Evolutionary conservation across 37 sponge, comb jelly and placozoan species (phyloP).

Genomic region (Theonella swinhoei): DNA sequence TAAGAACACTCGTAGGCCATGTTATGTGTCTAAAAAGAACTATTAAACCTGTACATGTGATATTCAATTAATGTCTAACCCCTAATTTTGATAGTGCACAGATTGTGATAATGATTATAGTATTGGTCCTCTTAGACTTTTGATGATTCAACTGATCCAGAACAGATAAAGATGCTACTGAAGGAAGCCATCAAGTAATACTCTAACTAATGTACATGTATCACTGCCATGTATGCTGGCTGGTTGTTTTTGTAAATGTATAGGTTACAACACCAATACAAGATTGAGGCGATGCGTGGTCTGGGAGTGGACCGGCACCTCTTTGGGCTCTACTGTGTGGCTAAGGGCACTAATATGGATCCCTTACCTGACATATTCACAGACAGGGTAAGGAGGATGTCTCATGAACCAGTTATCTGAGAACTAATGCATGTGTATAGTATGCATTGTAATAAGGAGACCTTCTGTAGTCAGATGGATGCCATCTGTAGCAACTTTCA

Average conservation of each 20-base stretch:
- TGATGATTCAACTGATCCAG: conserved; percentile 47
- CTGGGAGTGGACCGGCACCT: conserved; percentile 80
- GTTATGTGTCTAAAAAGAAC: no score
- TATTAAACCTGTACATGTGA: no score
- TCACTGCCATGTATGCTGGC: background rate
- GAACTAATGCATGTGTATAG: background rate
- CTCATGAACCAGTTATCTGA: background rate
- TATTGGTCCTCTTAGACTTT: conserved; percentile 18
- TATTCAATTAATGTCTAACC: no score
- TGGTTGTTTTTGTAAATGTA: background rate
- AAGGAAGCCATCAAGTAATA: conserved; percentile 63
- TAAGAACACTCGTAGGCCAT: no score
- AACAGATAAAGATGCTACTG: conserved; percentile 41
- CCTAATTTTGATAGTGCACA: no score
- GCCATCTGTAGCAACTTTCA: background rate
- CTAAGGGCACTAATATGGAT: conserved; percentile 70
- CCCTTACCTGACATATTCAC: conserved; percentile 74
- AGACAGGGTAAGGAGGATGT: conserved; percentile 52
- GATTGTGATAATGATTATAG: background rate
- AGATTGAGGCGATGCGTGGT: conserved; percentile 84
- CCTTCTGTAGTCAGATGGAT: background rate
- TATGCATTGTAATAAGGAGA: background rate
- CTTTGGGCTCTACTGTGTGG: conserved; percentile 80
- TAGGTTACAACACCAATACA: conserved; percentile 66
- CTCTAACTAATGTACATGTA: background rate